Evolutionary conservation across 2,888 invertebrate species (phyloP).

Genomic region (Synergus japonicus): DNA sequence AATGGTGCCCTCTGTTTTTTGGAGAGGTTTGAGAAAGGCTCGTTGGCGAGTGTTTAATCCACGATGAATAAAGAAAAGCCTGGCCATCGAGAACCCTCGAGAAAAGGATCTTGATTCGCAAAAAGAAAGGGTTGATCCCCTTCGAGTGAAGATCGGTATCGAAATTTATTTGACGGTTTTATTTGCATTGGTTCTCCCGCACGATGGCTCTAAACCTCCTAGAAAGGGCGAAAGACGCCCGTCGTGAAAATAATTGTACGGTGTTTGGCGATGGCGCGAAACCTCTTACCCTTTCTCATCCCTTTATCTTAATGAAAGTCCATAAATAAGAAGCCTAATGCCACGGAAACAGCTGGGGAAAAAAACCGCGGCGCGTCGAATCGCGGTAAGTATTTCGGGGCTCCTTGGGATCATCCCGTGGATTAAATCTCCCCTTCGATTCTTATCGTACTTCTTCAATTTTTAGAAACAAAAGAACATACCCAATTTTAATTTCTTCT

Average conservation of each 20-base stretch:
- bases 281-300: constrained; percentile 70
- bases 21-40: neutral
- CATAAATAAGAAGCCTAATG: constrained; percentile 77
- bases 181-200: constrained; percentile 69
- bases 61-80: constrained; percentile 63
- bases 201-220: constrained; percentile 60
- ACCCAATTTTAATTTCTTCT: too few species aligned
- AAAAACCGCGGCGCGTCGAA: constrained; percentile 66
- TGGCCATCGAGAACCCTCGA: constrained; percentile 57
- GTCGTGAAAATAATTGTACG: constrained; percentile 74
- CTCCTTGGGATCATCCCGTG: constrained; percentile 21
- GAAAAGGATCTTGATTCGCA: constrained; percentile 61
- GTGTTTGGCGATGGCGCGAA: constrained; percentile 71
- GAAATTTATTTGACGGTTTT: constrained; percentile 75
- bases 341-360: constrained; percentile 69
- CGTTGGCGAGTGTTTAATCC: constrained; percentile 61
- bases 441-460: neutral
- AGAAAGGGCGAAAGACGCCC: constrained; percentile 59
- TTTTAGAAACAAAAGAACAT: neutral
- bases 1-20: neutral
- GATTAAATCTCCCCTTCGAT: constrained; percentile 13
- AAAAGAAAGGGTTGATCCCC: constrained; percentile 66
- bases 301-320: constrained; percentile 77
- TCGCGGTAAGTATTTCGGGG: constrained; percentile 50
- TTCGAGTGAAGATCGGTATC: constrained; percentile 71